Evolutionary conservation across 2,888 invertebrate genomes (phyloP), one percentile per base, ranked within the genome.

Genomic region (Stomorhina lunata): DNA sequence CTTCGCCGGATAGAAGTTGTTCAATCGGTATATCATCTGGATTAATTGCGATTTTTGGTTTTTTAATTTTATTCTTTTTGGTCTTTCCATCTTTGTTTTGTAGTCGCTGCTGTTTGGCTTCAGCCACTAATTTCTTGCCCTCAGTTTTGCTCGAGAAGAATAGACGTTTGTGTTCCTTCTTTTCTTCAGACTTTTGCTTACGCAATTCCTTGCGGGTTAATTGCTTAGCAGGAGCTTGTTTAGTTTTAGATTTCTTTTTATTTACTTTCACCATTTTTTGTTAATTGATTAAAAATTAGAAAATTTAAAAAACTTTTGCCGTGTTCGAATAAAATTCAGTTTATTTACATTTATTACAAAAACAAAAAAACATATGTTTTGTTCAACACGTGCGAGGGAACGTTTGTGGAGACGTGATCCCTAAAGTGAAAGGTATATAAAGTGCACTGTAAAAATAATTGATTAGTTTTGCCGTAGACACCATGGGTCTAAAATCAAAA

Each of bases 161-260:
- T 12, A 88, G 84, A 0, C 89, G 87, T 59, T 89, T 90, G 79
- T 90, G 89, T 87, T 92, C 90, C 87, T 96, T 96, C 87, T 96
- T 96, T 72, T 94, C 92, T 76, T 93, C 92, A 12, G 95, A 91
- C 85, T 94, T 93, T 80, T 95, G 94, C 90, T 96, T 96, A 0
- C 96, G 93, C n/a, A 94, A 88, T 84, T 94, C 93, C 91, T 96
- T 96, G 22, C 96, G 92, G 0, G 93, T 91, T 86, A 92, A 78
- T 2, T 87, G 84, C 57, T 85, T 85, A 12, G 45, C 50, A 1
- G 80, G 37, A 5, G 59, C 17, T 4, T 25, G 29, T 75, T 86
- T 85, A 27, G 65, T 4, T 82, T 86, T 85, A 5, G 66, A n/a
- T 32, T 76, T 82, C 48, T 53, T 75, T 65, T 82, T 82, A 20